These are phyloP conservation scores for Chelon labrosus DNA, from an alignment of 2,797 vertebrate genomes.

Conservation along the genomic window DNA sequence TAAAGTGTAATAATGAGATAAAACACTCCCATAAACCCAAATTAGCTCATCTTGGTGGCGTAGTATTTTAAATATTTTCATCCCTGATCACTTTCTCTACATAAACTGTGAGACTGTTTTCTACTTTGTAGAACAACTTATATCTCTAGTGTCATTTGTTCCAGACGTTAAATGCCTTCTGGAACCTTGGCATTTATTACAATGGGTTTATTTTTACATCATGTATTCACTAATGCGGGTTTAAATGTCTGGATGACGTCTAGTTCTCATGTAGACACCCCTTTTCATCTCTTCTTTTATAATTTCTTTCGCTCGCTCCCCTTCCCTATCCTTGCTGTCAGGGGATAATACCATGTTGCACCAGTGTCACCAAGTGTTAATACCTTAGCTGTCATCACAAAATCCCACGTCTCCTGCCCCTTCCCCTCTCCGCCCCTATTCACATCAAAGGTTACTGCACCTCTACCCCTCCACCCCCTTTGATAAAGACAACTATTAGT, in stretches of 20 bases:
- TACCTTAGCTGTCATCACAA: constrained; percentile 65
- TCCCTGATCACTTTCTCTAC: too few species aligned
- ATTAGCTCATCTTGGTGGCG: background rate
- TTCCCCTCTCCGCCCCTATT: constrained; percentile 33
- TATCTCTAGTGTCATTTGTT: too few species aligned
- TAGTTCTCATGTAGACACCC: constrained; percentile 1
- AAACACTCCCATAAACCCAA: background rate
- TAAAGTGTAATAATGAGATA: too few species aligned
- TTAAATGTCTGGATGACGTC: constrained; percentile 5
- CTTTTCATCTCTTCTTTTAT: background rate
- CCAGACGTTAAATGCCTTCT: too few species aligned
- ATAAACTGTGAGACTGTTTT: too few species aligned
- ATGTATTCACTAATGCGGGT: background rate
- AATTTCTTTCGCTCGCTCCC: constrained; percentile 4
- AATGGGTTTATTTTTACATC: background rate
- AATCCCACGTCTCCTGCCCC: constrained; percentile 52
- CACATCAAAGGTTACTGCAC: constrained; percentile 59
- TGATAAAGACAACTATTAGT: constrained; percentile 68
- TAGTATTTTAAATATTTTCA: too few species aligned
- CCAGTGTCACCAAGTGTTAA: constrained; percentile 67
- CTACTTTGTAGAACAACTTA: too few species aligned
- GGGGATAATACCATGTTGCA: constrained; percentile 60
- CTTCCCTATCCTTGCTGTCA: constrained; percentile 45
- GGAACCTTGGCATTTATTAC: background rate
- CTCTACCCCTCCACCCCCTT: constrained; percentile 35